Conservation (phyloP, 2,113 vertebrate species). For the Scopus umbretta region DNA sequence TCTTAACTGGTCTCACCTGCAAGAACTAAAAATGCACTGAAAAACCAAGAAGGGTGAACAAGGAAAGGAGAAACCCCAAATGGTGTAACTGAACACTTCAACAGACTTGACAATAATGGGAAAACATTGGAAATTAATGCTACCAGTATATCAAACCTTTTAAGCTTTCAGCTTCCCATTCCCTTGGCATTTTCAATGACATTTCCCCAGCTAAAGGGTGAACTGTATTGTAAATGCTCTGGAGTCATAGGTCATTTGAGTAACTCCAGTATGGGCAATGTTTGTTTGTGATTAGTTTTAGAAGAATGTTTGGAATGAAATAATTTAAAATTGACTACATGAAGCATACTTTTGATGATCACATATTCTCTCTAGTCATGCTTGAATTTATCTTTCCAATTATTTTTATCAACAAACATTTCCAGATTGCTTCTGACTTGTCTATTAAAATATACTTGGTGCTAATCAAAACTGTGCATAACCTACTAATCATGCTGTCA, state of each 20-base stretch:
- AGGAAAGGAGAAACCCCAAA: background rate
- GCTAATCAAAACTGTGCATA: background rate
- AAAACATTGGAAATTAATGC: background rate
- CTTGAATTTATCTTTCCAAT: background rate
- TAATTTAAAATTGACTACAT: background rate
- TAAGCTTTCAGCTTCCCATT: background rate
- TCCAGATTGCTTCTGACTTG: constrained; percentile 32
- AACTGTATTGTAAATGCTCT: background rate
- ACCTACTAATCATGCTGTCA: background rate
- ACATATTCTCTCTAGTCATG: background rate
- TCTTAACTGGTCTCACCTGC: background rate
- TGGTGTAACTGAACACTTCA: background rate
- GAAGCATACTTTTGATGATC: background rate
- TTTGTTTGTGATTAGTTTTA: background rate
- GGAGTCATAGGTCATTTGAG: background rate
- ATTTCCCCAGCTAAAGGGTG: background rate
- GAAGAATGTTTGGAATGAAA: background rate
- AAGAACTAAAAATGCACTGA: background rate
- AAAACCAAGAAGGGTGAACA: background rate
- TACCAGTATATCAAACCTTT: background rate
- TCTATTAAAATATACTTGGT: background rate
- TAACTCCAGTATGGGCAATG: background rate
- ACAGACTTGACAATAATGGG: background rate
- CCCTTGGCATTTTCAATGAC: background rate
- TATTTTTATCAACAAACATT: constrained; percentile 26